Percentiles rank a stretch among this genome's conserved stretches.
Evolutionary conservation across 2,113 vertebrate species (phyloP).

Genomic region (Myrmophylax atrothorax): DNA sequence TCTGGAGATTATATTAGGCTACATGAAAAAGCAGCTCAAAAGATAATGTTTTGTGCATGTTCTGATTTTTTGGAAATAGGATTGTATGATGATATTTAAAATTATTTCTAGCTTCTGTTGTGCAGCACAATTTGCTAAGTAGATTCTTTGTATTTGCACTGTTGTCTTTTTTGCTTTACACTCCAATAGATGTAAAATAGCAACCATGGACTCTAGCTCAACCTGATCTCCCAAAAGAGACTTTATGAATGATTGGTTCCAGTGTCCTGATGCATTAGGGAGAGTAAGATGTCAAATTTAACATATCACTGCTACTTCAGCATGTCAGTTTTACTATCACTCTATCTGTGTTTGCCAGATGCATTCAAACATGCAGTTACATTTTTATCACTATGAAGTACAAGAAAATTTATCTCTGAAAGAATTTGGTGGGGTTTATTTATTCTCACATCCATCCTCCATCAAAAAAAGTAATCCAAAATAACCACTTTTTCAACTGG

Average conservation of each 20-base stretch:
- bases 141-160: not conserved
- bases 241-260: conserved; percentile 44
- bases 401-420: not conserved
- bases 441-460: not conserved
- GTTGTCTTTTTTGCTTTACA: not conserved
- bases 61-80: not conserved
- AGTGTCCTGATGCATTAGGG: not conserved
- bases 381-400: not conserved
- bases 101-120: not conserved
- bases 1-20: not conserved
- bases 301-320: conserved; percentile 7
- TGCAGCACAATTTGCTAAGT: not conserved
- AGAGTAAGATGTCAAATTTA: conserved; percentile 51
- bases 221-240: not conserved
- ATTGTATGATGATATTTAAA: not conserved
- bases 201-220: not conserved
- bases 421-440: not conserved
- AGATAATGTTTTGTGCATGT: not conserved
- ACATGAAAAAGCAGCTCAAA: not conserved
- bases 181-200: not conserved
- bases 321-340: conserved; percentile 9
- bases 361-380: not conserved
- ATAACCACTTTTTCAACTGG: not conserved
- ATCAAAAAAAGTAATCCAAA: not conserved
- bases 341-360: not conserved